phyloP scores from a whole-genome alignment of 2,113 vertebrate species.

The Thymallus thymallus region DNA sequence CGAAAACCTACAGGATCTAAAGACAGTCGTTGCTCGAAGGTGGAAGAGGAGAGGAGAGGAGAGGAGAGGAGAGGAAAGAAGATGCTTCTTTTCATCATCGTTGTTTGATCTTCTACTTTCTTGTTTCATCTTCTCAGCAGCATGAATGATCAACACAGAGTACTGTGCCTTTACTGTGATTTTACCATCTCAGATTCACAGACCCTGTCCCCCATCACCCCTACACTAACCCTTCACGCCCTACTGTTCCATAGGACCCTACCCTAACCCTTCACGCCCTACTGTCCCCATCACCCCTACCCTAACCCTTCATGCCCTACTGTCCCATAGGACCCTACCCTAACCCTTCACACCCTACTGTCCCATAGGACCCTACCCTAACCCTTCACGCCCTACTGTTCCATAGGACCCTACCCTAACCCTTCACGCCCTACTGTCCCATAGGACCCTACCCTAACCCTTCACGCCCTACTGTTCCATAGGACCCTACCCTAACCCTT shows the following conservation, averaged over 20 bases:
- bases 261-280: no score
- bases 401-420: not conserved
- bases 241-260: not conserved
- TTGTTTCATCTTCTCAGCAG: conserved; percentile 47
- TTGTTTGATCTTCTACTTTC: conserved; percentile 21
- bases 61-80: conserved; percentile 21
- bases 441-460: not conserved
- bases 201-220: conserved; percentile 32
- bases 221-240: no score
- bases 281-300: not conserved
- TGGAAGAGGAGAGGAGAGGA: conserved; percentile 21
- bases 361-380: not conserved
- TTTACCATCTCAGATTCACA: conserved; percentile 58
- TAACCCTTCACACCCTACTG: not conserved
- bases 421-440: not conserved
- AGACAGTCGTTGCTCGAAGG: conserved; percentile 35
- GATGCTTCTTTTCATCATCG: conserved; percentile 32
- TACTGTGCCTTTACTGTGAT: conserved; percentile 77
- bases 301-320: not conserved
- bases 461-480: not conserved
- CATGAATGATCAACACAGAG: conserved; percentile 68
- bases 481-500: not conserved
- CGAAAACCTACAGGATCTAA: conserved; percentile 43
- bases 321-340: not conserved
- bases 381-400: not conserved